Evolutionary conservation across 2,113 vertebrate species (phyloP).

Genomic region (Falco punctatus): DNA sequence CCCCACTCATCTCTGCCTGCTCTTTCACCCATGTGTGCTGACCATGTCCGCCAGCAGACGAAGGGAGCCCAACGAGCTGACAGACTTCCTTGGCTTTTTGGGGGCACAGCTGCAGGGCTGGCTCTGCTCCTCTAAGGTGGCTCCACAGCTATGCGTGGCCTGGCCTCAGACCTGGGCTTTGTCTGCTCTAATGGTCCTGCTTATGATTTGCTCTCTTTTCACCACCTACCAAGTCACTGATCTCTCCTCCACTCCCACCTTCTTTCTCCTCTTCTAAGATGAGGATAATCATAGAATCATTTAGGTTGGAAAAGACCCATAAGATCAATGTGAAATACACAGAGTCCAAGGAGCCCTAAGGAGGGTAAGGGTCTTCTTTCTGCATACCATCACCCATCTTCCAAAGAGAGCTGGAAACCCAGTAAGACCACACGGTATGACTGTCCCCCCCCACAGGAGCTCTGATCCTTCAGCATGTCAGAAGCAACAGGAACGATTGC

Average conservation of each 20-base stretch:
- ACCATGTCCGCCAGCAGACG: fast-evolving
- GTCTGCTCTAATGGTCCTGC: not conserved
- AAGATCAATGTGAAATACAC: not conserved
- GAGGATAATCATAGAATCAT: not conserved
- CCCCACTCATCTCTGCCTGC: not conserved
- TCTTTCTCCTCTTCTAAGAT: not conserved
- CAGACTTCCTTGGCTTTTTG: not conserved
- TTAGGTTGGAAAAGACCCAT: too few species aligned
- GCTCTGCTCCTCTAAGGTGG: not conserved
- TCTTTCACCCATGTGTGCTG: not conserved
- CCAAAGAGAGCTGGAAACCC: not conserved
- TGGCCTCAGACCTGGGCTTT: not conserved
- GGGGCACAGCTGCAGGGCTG: not conserved
- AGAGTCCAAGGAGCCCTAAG: not conserved
- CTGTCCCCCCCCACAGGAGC: not conserved
- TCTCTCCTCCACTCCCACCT: not conserved
- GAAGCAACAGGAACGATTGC: not conserved
- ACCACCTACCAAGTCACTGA: not conserved
- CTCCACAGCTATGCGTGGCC: not conserved
- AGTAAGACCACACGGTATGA: not conserved
- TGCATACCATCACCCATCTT: not conserved
- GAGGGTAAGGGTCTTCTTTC: not conserved
- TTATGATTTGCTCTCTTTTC: not conserved
- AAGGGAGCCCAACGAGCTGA: not conserved
- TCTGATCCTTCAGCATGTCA: not conserved